Base-by-base conservation (phyloP, 2,797 vertebrate species). In the Melopsittacus undulatus region DNA sequence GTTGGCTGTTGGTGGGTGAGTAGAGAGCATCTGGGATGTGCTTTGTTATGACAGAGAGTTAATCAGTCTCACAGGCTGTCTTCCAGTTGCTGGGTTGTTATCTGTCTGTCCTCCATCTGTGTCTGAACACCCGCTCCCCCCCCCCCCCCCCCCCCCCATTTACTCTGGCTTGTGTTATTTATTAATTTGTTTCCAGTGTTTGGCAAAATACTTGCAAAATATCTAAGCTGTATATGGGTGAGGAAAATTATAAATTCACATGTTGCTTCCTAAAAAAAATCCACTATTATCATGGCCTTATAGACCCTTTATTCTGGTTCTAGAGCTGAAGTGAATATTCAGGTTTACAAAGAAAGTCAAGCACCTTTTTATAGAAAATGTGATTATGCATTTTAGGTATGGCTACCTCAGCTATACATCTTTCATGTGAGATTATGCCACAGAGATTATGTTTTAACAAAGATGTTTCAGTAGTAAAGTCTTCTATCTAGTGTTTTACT, bases 311-410 rank as follows among this genome's bases (percentile, higher is more conserved):
- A 79, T 74, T 87, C 69, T 91, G 29, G 45, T 85, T 95, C 90
- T 96, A 93, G 74, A 78, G 76, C 57, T 87, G 77, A 40, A 57
- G 49, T 87, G 87, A 95, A 56, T 84, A 92, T 36, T 93, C 34
- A 64, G 34, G 27, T 72, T 95, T 96, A 82, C 52, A 82, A 85
- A 87, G 88, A 88, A 97, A 93, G 96, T 80, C 77, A 90, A 69
- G 2, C 21, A 68, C 42, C 46, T 94, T 92, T 87, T 73, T 92
- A 56, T 73, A 82, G 16, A 42, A 85, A 77, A 78, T 34, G 56
- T 89, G 90, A 93, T 96, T 97, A 63, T 6, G 8, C 78, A 88
- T 97, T 96, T 78, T 91, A 94, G 74, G 3, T 72, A 26, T 16
- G 5, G 4, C 2, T 56, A 32, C 42, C 34, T 90, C 38, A 57